Evolutionary conservation across 2,797 vertebrate genomes (phyloP), one percentile per base, ranked within the genome.

Genomic region (Nothura maculosa): DNA sequence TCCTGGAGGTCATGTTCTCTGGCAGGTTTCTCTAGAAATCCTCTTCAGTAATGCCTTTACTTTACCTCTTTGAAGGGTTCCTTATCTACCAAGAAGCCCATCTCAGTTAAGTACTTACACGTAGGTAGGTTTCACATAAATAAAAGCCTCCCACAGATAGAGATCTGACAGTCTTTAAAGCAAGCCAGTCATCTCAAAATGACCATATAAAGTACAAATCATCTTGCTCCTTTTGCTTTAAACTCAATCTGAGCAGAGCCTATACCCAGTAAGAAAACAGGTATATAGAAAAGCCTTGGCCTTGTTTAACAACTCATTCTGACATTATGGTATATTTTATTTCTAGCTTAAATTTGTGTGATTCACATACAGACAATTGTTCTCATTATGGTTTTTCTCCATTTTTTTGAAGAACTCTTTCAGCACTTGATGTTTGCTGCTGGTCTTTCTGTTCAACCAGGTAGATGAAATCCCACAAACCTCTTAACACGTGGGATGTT

Each of bases 391-490:
- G 10, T 55, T 85, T 82, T 89, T 75, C 45, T 79, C n/a, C 47
- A 43, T 27, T 85, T 43, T 40, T 60, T 40, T 60, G 40, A 58
- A 45, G 80, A 55, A 2, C 27, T 54, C 75, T 87, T 21, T 24
- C 11, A 7, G 18, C 12, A 15, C 34, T 66, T 70, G 25, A 5
- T 10, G 20, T 19, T 75, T 93, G 11, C 27, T 47, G 24, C 62
- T 43, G 77, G 92, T 94, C 42, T 85, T 63, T n/a, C 38, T 95
- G 93, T 34, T 91, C 88, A 90, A 27, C 52, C 52, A 12, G 91
- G 80, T 83, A 83, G 13, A 87, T 63, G 76, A 69, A 80, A 76
- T 47, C 58, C 68, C 73, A 28, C 54, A 66, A 50, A 66, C 28
- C 47, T 83, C 45, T 69, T 50, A 48, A 18, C 25, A 32, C 24